Evolutionary conservation across 1,140 invertebrate genomes (phyloP).

Genomic region (Drosophila guanche): DNA sequence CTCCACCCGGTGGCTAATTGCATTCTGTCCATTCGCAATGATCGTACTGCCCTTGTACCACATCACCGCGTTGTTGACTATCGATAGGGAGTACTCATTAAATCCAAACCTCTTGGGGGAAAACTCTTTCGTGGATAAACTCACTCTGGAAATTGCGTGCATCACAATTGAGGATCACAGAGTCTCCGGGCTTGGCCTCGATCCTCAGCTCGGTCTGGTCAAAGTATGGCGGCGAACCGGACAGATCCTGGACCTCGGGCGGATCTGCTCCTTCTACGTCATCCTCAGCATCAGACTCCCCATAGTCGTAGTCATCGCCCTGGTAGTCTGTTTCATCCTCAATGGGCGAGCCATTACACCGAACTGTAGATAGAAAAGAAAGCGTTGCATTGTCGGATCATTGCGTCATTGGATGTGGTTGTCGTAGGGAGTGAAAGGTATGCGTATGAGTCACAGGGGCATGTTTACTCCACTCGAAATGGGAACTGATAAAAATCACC

Average conservation of each 20-base stretch:
- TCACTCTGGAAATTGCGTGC: conserved; percentile 66
- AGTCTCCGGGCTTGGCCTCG: conserved; percentile 54
- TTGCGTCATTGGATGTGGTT: not conserved
- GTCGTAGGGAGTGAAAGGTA: conserved; percentile 4
- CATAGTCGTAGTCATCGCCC: conserved; percentile 57
- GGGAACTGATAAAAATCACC: conserved; percentile 67
- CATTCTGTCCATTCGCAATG: conserved; percentile 51
- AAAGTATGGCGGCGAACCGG: conserved; percentile 57
- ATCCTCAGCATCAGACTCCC: not conserved
- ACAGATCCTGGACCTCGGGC: not conserved
- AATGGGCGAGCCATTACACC: conserved; percentile 35
- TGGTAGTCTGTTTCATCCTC: conserved; percentile 24
- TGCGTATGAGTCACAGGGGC: conserved; percentile 15
- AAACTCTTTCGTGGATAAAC: not conserved
- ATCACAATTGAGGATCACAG: conserved; percentile 72
- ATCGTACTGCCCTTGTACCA: conserved; percentile 71
- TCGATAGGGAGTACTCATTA: not conserved
- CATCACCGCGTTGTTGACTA: conserved; percentile 70
- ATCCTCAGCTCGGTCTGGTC: conserved; percentile 45
- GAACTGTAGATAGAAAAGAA: conserved; percentile 20
- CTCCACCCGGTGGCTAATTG: conserved; percentile 54
- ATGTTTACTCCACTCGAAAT: conserved; percentile 42
- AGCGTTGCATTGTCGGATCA: not conserved
- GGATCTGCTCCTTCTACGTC: not conserved
- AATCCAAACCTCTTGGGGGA: not conserved